Conservation (phyloP, 2,113 vertebrate species). For the Cygnus buccinator region DNA sequence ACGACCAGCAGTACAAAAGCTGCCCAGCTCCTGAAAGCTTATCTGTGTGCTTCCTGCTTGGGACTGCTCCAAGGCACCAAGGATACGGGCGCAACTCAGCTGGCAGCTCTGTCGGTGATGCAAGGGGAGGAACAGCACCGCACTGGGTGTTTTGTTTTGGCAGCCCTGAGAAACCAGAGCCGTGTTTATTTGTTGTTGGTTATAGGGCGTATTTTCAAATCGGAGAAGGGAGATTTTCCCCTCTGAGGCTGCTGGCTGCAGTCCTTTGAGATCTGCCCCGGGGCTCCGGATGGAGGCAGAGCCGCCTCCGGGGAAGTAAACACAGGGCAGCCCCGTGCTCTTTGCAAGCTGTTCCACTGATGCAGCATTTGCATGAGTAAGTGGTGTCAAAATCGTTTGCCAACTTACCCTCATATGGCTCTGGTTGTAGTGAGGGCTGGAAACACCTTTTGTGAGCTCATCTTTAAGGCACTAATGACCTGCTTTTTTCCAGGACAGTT, state of each 20-base stretch:
- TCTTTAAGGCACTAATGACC: neutral
- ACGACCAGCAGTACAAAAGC: neutral
- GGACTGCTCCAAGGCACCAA: neutral
- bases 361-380: conserved; percentile 37
- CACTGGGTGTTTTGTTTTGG: conserved; percentile 25
- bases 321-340: neutral
- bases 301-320: neutral
- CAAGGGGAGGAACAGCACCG: neutral
- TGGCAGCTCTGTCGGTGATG: neutral
- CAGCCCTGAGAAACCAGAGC: neutral
- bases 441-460: neutral
- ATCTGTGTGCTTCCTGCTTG: neutral
- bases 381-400: conserved; percentile 15
- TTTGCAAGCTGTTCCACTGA: conserved; percentile 9
- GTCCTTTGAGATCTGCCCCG: neutral
- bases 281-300: neutral
- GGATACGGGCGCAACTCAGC: neutral
- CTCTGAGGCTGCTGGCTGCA: neutral
- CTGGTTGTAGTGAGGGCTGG: neutral
- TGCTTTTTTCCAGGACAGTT: neutral
- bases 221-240: neutral
- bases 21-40: neutral
- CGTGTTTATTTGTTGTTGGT: conserved; percentile 19
- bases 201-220: neutral
- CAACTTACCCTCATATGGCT: neutral